Evolutionary conservation across 2,113 vertebrate species (phyloP).

Genomic region (Microtus richardsoni): DNA sequence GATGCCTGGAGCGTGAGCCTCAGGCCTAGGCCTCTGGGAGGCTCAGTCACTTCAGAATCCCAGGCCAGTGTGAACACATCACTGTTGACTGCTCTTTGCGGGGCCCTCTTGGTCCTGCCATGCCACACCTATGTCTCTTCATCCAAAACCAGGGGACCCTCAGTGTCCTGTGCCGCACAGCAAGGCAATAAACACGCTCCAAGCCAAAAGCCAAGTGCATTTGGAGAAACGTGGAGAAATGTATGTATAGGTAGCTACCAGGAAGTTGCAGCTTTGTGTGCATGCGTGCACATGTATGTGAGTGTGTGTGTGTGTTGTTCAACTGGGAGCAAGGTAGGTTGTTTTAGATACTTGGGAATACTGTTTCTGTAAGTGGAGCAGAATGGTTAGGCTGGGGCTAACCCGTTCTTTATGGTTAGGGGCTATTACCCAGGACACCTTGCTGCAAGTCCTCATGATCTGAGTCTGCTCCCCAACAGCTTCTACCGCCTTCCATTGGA

Average conservation of each 20-base stretch:
- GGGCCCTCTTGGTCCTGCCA: background rate
- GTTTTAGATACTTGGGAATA: background rate
- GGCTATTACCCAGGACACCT: background rate
- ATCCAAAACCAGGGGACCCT: background rate
- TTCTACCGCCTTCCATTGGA: background rate
- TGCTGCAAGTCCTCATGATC: background rate
- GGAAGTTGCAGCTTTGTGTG: background rate
- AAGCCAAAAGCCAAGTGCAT: background rate
- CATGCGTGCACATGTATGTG: background rate
- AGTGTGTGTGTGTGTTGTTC: background rate
- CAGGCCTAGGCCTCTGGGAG: background rate
- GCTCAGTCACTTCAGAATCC: background rate
- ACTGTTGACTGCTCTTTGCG: background rate
- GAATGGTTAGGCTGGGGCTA: background rate
- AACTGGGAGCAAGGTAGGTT: background rate
- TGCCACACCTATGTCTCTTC: background rate
- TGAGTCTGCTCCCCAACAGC: background rate
- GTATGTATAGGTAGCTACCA: background rate
- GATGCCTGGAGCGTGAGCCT: background rate
- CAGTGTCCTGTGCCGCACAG: background rate
- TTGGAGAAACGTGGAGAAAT: background rate
- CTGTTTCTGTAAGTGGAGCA: background rate
- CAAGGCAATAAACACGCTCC: background rate
- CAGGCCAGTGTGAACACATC: fast-evolving
- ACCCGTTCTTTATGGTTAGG: background rate